phyloP scores from a whole-genome alignment of 2,113 vertebrate genomes.

The Laterallus jamaicensis region DNA sequence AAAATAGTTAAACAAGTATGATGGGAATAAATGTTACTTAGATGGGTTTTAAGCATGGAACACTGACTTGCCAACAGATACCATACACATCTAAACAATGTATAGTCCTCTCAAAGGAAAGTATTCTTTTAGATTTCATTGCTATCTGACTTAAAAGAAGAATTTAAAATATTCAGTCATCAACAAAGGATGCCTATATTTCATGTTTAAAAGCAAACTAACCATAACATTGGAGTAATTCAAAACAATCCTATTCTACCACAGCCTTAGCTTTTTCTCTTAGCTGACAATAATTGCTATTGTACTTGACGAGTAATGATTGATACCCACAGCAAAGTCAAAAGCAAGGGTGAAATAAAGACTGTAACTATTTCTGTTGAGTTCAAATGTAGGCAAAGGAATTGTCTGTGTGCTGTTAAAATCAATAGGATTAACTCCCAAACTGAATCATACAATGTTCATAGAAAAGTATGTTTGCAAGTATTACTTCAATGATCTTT shows the following conservation, averaged over 20 bases:
- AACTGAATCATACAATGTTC: neutral
- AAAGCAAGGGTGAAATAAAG: neutral
- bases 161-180: neutral
- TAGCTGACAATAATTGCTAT: neutral
- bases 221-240: neutral
- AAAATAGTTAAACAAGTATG: neutral
- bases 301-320: neutral
- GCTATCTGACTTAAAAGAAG: neutral
- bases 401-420: neutral
- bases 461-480: neutral
- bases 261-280: neutral
- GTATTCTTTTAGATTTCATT: neutral
- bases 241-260: neutral
- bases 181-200: neutral
- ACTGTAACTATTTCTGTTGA: neutral
- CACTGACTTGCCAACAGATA: neutral
- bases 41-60: neutral
- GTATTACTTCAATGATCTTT: neutral
- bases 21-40: slow-evolving; percentile 13
- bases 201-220: neutral
- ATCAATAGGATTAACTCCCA: neutral
- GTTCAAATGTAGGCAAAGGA: neutral
- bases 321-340: neutral
- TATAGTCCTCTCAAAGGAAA: neutral
- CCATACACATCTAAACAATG: neutral